Evolutionary conservation across 2,113 vertebrate species (phyloP).

Genomic region (Anser brachyrhynchus): DNA sequence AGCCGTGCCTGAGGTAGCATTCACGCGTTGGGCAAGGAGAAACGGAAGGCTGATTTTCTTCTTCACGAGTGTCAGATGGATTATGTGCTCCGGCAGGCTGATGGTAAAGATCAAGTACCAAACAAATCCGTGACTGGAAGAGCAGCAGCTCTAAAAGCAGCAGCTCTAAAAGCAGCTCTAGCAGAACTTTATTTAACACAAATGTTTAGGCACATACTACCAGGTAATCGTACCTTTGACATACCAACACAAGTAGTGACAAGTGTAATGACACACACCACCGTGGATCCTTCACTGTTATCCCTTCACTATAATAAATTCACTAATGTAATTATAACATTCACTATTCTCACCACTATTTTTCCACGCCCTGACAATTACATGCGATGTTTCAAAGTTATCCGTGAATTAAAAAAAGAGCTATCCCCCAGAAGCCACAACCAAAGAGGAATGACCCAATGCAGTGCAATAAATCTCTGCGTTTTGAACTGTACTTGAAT

Average conservation of each 20-base stretch:
- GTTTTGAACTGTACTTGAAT: not conserved
- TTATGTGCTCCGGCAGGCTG: fast-evolving
- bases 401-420: fast-evolving
- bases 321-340: too few species aligned
- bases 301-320: too few species aligned
- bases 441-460: fast-evolving
- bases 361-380: fast-evolving
- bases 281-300: fast-evolving
- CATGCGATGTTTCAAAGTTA: fast-evolving
- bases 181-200: fast-evolving
- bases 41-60: too few species aligned
- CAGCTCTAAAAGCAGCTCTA: fast-evolving
- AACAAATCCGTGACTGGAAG: too few species aligned
- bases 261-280: too few species aligned
- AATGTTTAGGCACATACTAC: fast-evolving
- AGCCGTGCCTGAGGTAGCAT: too few species aligned
- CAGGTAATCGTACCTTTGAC: fast-evolving
- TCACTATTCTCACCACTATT: fast-evolving
- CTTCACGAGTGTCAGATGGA: too few species aligned
- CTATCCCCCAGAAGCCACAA: too few species aligned
- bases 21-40: too few species aligned
- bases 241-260: fast-evolving
- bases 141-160: not conserved
- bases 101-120: fast-evolving
- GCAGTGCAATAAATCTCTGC: fast-evolving